Base-by-base conservation (phyloP, 2,113 vertebrate genomes). In the Muntiacus muntjak region DNA sequence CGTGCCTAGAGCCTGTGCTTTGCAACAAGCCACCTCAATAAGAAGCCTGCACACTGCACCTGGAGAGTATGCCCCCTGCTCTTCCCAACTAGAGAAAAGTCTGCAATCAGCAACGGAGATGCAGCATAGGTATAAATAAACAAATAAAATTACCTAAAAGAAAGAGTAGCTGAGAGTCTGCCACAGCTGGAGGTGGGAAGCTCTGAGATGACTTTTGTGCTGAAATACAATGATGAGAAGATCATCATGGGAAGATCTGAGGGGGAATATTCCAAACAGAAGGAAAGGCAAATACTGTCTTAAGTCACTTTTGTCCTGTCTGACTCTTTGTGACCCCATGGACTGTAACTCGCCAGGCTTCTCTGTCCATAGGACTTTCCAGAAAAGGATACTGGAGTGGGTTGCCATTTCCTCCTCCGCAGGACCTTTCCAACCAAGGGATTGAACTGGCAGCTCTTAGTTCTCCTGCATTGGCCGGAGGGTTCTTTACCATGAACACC, bases 111-210 rank as follows among this genome's bases (percentile, higher is more conserved):
- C 67, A 71, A 21, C 8, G 0, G 23, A 12, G 67, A 40, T 2
- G n/a, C 19, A 23, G 19, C 17, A 1, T 6, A 71, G 19, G 67
- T n/a, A 71, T 6, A 40, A 11, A 12, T 23, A 71, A 71, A 12
- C 67, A 21, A 33, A n/a, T 4, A 8, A 67, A n/a, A 67, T 21
- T 40, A 11, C 67, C 11, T 12, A 3, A 23, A 71, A 71, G n/a
- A 71, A 36, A 52, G 11, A 62, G 47, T 25, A 30, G 16, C 55
- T 16, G 13, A 52, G 1, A 30, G 9, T n/a, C n/a, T 12, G 12
- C 4, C 13, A 19, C 3, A 33, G 13, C 26, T 45, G 4, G 15
- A 33, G 1, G 8, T 19, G 43, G 25, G 16, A 8, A 12, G 30
- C 1, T 33, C 36, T 36, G 54, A 17, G 52, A 17, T 25, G 21